Base-by-base conservation (phyloP, 2,797 vertebrate genomes). In the Lepilemur ruficaudatus region DNA sequence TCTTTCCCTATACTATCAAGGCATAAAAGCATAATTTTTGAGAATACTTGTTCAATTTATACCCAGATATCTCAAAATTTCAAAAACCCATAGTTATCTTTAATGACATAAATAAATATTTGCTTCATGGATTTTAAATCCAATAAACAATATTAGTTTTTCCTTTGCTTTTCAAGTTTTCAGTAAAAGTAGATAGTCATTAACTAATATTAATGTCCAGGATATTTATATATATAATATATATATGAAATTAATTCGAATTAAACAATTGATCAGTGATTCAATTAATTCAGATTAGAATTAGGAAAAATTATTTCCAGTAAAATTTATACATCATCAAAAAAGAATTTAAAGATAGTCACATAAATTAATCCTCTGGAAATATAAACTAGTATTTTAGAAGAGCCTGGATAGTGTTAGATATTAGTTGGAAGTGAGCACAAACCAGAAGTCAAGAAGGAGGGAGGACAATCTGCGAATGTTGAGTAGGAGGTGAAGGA, bases 401-500 rank as follows among this genome's bases (percentile, higher is more conserved):
- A 87, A 84, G 88, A 80, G 65, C 14, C 14, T 79, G 61, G 13
- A 20, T 3, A 48, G 20, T 63, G 79, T 94, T 57, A 72, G 70
- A 41, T 63, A 92, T 52, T 82, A 15, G 22, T 8, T 76, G 50
- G 76, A 96, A 92, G 18, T 38, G 65, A 89, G 28, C 7, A 59
- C 15, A 75, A 94, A 43, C 52, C 85, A 85, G 48, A 96, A 96
- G 67, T 92, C 52, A 81, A 87, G 84, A 83, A 12, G n/a, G n/a
- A 82, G 38, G 59, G 2, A 94, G 32, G 63, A 63, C 8, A 52
- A 41, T 87, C 59, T 84, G 69, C 67, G 48, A 59, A 70, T 25
- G n/a, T 41, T 93, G 89, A 93, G 83, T 95, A 38, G 82, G 86
- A 93, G 52, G 87, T 95, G 90, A 75, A 72, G 23, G 30, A 69